Evolutionary conservation across 2,113 vertebrate species (phyloP), one percentile per base, ranked within the genome.

Genomic region (Stigmatopora nigra): DNA sequence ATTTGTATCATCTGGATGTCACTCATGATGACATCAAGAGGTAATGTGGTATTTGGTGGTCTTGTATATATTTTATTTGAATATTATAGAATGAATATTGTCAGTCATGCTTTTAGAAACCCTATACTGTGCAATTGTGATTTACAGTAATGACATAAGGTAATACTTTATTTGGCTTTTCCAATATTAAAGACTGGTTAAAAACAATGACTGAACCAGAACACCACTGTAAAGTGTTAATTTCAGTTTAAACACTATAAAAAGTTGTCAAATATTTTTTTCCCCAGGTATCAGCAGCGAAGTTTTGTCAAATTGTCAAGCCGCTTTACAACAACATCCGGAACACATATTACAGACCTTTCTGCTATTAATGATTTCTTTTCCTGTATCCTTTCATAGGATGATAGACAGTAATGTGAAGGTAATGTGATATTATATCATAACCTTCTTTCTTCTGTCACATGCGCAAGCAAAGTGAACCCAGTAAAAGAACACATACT

Each of bases 351-450:
- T 63, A 93, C 92, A 11, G 85, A 91, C 61, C 65, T 95, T 61
- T 93, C 94, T 51, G 89, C 94, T 11, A 86, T 91, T 46, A 96
- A 94, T 51, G 92, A 92, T 63, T 96, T 97, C 62, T 91, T 91
- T 45, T 96, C 94, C 56, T 81, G 93, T 95, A 95, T 95, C 94
- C 93, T 94, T 89, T 67, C 44, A 70, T 22, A 22, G 56, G n/a
- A 36, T 49, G 10, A 47, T 51, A 71, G 63, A 57, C 70, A 41
- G 31, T 62, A 44, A 11, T 72, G 51, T 17, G 35, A 7, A 49
- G 15, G 46, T 45, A 63, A 13, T 61, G 25, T 19, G 52, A 75
- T 22, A 66, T 70, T 49, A 66, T 77, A 64, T 70, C 31, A 14
- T 66, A 47, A 78, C 51, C 36, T 38, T 51, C 41, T 68, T 35